Base-by-base conservation (phyloP, 2,113 vertebrate genomes). In the Pollachius pollachius region DNA sequence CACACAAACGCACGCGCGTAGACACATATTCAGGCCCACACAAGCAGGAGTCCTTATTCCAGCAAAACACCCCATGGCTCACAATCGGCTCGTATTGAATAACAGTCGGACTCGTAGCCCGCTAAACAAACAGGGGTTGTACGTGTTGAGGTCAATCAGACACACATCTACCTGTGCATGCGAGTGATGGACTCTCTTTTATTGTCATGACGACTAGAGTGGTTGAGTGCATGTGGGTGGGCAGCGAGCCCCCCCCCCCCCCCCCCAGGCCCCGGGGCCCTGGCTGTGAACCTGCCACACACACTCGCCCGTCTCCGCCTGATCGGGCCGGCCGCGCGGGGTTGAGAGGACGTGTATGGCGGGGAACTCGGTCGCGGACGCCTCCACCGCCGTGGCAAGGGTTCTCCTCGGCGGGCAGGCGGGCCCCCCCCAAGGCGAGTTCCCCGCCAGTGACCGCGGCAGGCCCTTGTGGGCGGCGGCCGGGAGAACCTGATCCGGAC, bases 401-500 rank as follows among this genome's bases (percentile, higher is more conserved):
- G 23, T 85, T 82, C 80, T 86, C 81, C 74, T 70, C 77, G 81
- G 84, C 86, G 85, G 85, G 89, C 85, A 84, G 86, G 84, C 4
- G 30, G 30, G 4, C 30, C 30, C 30, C 30, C 30, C 30, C 30
- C 30, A 90, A 90, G 89, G 86, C 89, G 72, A 89, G 86, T 76
- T 82, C 6, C 30, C 89, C 85, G 23, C 23, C 85, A 85, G 87
- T 86, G 90, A 92, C 90, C 82, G 89, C 82, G 89, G 88, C 85
- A 87, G 84, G 30, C 30, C 88, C 91, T 85, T 52, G 87, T 74
- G 87, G 90, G 89, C 88, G 84, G 89, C 88, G 84, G 85, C 89
- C 89, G 89, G 90, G 89, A 91, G 90, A 90, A 86, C 72, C 87
- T 93, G 89, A 92, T 92, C 87, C 82, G 86, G 86, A 88, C 88